Evolutionary conservation across 1,140 invertebrate genomes (phyloP), one percentile per base, ranked within the genome.

Genomic region (Bombus turneri): DNA sequence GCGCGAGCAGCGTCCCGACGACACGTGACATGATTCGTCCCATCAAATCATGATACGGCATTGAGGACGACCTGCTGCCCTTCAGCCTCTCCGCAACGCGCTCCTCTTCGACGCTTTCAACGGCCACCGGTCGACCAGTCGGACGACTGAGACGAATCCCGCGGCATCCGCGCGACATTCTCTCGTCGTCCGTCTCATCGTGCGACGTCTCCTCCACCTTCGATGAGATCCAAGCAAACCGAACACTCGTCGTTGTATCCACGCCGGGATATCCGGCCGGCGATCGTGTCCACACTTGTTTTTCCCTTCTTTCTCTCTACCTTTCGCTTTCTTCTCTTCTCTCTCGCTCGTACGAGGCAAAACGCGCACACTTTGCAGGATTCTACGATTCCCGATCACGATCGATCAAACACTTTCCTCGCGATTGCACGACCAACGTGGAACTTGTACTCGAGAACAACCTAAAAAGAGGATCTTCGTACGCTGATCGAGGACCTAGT

Each of bases 1-100:
- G 90, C 88, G 91, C 86, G 88, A 92, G 83, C 78, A 89, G 81
- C 86, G 88, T 91, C 86, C 74, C 88, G 88, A 81, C 90, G 91
- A 91, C 93, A 92, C 93, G 93, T 93, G 94, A 92, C 92, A 94
- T 94, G 91, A 89, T 91, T 92, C 92, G 86, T 76, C 68, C 89
- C 87, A 85, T 88, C 80, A 75, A 83, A 88, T 83, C 87, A 72
- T 90, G 81, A 62, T 66, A 64, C 75, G 62, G 43, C 83, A 80
- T 88, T 57, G 85, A 57, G 47, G 39, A 43, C 62, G 47, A 1
- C 22, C 80, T 75, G 9, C 12, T 75, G 5, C 12, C 53, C 34
- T 31, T 83, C 72, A 80, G 28, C 39, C 53, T 25, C 3, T 39
- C 22, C 47, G 47, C 8, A 34, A 41, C 75, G 15, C 66, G 76